Evolutionary conservation across 2,888 invertebrate genomes (phyloP).

Genomic region (Drosophila paramelanica): DNA sequence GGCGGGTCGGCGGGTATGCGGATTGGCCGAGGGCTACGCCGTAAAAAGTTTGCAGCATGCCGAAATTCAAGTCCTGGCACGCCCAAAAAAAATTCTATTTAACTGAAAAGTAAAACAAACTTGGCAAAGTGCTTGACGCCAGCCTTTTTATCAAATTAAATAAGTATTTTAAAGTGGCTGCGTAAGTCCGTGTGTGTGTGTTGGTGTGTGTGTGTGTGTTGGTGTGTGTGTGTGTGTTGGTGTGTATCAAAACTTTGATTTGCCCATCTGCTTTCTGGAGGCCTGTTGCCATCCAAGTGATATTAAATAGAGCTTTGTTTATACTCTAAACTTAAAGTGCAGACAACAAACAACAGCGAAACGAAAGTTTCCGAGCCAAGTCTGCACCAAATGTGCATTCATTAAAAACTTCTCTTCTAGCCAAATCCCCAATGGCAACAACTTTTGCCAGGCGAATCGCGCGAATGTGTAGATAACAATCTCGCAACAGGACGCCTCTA

Average conservation of each 20-base stretch:
- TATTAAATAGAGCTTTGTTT: constrained; percentile 32
- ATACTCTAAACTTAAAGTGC: constrained; percentile 2
- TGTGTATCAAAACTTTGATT: constrained; percentile 14
- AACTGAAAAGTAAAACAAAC: constrained; percentile 66
- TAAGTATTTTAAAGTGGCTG: constrained; percentile 56
- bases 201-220: neutral
- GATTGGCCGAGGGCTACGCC: constrained; percentile 6
- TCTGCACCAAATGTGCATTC: constrained; percentile 42
- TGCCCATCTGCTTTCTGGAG: constrained; percentile 15
- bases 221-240: neutral
- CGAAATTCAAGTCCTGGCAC: constrained; percentile 6
- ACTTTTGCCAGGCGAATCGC: constrained; percentile 13
- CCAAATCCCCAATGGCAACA: constrained; percentile 17
- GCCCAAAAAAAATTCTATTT: constrained; percentile 53
- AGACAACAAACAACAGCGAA: neutral
- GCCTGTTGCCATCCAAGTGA: constrained; percentile 24
- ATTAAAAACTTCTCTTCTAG: constrained; percentile 31
- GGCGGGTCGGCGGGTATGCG: neutral
- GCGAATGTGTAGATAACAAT: neutral
- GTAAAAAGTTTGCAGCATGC: constrained; percentile 3
- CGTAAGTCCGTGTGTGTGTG: neutral
- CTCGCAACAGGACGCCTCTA: constrained; percentile 2
- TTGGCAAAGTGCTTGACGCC: constrained; percentile 54
- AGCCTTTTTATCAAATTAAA: constrained; percentile 58
- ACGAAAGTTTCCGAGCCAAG: neutral